These are phyloP conservation scores for Petaurus breviceps DNA, from an alignment of 2,113 vertebrate genomes.

Conservation along the genomic window DNA sequence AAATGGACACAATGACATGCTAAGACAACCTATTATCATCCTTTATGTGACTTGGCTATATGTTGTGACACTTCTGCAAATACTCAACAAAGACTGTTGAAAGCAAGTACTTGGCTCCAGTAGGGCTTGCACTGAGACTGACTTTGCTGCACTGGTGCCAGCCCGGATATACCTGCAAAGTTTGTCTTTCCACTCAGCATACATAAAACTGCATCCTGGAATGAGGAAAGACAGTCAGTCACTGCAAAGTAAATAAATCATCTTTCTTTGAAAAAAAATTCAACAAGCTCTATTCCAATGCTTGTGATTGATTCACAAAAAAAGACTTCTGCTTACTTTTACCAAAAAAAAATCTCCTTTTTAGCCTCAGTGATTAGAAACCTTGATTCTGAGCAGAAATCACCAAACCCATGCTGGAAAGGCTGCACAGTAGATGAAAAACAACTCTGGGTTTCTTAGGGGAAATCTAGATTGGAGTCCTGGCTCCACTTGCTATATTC, in stretches of 20 bases:
- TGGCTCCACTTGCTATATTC: neutral
- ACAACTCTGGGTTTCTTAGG: neutral
- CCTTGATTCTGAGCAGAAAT: conserved; percentile 14
- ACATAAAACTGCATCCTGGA: conserved; percentile 56
- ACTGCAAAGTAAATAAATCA: conserved; percentile 38
- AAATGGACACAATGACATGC: neutral
- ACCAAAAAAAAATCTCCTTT: neutral
- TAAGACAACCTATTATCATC: neutral
- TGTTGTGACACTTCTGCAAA: neutral
- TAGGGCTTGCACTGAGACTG: neutral
- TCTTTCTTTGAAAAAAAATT: neutral
- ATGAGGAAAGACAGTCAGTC: conserved; percentile 5
- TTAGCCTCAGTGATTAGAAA: neutral
- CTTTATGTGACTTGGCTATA: neutral
- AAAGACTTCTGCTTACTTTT: no score
- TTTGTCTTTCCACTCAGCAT: conserved; percentile 61
- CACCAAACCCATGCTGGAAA: neutral
- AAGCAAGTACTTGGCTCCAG: conserved; percentile 15
- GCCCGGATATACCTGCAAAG: conserved; percentile 48
- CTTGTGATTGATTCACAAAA: neutral
- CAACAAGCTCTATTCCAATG: neutral
- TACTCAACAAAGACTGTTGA: neutral
- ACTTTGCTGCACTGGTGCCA: conserved; percentile 31
- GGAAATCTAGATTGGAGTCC: neutral
- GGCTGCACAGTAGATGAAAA: neutral